These are phyloP conservation scores for Melanostoma mellinum DNA, from an alignment of 2,888 invertebrate species.

Conservation along the genomic window DNA sequence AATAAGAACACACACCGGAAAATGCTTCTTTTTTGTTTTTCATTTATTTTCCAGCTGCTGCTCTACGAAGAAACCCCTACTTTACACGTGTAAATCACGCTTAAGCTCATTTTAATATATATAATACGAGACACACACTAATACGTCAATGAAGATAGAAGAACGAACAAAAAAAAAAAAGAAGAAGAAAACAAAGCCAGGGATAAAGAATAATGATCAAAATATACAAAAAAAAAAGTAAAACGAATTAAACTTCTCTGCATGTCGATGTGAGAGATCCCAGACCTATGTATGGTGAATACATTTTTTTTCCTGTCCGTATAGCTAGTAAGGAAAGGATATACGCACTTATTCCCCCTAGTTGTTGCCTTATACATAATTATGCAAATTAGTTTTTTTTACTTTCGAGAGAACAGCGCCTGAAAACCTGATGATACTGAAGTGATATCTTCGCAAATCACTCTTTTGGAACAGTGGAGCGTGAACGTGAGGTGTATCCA, in stretches of 20 bases:
- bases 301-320: no score
- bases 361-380: slow-evolving; percentile 64
- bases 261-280: slow-evolving; percentile 43
- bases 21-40: no score
- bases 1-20: slow-evolving; percentile 37
- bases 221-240: slow-evolving; percentile 49
- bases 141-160: slow-evolving; percentile 49
- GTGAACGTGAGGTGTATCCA: no score
- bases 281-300: no score
- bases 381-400: slow-evolving; percentile 67
- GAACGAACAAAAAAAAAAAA: slow-evolving; percentile 28
- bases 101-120: slow-evolving; percentile 69
- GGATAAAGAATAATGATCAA: slow-evolving; percentile 61
- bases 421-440: no score
- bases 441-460: no score
- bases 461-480: no score
- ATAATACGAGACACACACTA: slow-evolving; percentile 65
- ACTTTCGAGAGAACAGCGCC: no score
- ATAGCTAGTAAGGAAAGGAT: slow-evolving; percentile 32
- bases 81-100: slow-evolving; percentile 72
- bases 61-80: slow-evolving; percentile 36
- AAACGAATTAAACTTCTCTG: slow-evolving; percentile 68
- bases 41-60: slow-evolving; percentile 56
- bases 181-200: slow-evolving; percentile 61
- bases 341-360: slow-evolving; percentile 66